Conservation (phyloP, 2,888 invertebrate genomes). For the Slavum lentiscoides region DNA sequence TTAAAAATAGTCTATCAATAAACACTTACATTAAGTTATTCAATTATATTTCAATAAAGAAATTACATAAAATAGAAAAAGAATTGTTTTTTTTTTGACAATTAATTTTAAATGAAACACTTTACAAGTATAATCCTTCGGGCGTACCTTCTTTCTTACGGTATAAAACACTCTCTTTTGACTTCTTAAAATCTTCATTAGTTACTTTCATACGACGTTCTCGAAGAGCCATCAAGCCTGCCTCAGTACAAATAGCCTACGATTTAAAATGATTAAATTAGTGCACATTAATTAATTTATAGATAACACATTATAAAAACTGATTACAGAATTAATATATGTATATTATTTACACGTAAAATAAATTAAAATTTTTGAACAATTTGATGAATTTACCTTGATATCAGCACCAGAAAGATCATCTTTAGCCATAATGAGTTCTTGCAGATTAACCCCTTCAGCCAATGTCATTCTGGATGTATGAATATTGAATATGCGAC, state of each 20-base stretch:
- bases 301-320: neutral
- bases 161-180: constrained; percentile 98
- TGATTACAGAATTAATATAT: too few relatives aligned
- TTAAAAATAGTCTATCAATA: neutral
- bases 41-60: constrained; percentile 8
- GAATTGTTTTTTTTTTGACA: neutral
- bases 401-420: constrained; percentile 97
- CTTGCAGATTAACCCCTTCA: constrained; percentile 93
- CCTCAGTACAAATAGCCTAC: constrained; percentile 98
- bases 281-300: constrained; percentile 5
- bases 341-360: neutral
- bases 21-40: constrained; percentile 10
- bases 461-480: constrained; percentile 98
- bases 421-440: constrained; percentile 98
- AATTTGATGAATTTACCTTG: constrained; percentile 65
- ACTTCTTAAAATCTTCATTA: constrained; percentile 98
- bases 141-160: constrained; percentile 99
- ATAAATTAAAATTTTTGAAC: too few relatives aligned
- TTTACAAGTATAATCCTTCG: constrained; percentile 95
- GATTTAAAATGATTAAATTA: neutral
- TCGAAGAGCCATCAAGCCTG: constrained; percentile 94
- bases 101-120: constrained; percentile 31
- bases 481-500: constrained; percentile 96
- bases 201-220: constrained; percentile 99
- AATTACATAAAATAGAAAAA: neutral